Evolutionary conservation across 2,888 invertebrate genomes (phyloP).

Genomic region (Neoscelio sp.): DNA sequence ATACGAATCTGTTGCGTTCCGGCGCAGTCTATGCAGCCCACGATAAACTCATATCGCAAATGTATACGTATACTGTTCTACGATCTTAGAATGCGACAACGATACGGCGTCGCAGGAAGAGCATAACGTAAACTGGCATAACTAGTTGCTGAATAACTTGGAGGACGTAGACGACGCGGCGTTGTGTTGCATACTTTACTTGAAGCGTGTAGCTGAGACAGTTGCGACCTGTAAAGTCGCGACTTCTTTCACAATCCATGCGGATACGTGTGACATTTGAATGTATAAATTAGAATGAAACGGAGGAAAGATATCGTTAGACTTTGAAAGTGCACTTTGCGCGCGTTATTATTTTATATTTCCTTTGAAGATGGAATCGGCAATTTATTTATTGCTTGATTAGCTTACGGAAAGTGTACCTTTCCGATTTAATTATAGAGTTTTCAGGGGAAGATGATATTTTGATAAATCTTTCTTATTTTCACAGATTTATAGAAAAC

Average conservation of each 20-base stretch:
- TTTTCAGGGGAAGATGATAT: too few relatives aligned
- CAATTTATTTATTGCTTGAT: too few relatives aligned
- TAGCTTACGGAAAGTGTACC: too few relatives aligned
- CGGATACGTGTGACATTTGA: slow-evolving; percentile 17
- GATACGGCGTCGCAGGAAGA: slow-evolving; percentile 48
- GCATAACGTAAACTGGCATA: slow-evolving; percentile 66
- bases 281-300: slow-evolving; percentile 2
- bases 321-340: too few relatives aligned
- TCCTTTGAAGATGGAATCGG: too few relatives aligned
- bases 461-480: too few relatives aligned
- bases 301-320: neutral
- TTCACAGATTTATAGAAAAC: too few relatives aligned
- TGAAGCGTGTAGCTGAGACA: slow-evolving; percentile 64
- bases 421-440: too few relatives aligned
- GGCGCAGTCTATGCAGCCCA: slow-evolving; percentile 42
- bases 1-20: slow-evolving; percentile 48
- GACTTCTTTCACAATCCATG: slow-evolving; percentile 1
- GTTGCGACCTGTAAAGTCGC: slow-evolving; percentile 50
- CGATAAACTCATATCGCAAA: slow-evolving; percentile 55
- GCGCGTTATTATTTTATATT: too few relatives aligned
- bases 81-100: slow-evolving; percentile 56
- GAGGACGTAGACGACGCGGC: slow-evolving; percentile 63
- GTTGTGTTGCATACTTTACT: slow-evolving; percentile 66
- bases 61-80: slow-evolving; percentile 45
- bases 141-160: slow-evolving; percentile 72